phyloP scores from a whole-genome alignment of 2,113 vertebrate species.

The Periophthalmus modestus region DNA sequence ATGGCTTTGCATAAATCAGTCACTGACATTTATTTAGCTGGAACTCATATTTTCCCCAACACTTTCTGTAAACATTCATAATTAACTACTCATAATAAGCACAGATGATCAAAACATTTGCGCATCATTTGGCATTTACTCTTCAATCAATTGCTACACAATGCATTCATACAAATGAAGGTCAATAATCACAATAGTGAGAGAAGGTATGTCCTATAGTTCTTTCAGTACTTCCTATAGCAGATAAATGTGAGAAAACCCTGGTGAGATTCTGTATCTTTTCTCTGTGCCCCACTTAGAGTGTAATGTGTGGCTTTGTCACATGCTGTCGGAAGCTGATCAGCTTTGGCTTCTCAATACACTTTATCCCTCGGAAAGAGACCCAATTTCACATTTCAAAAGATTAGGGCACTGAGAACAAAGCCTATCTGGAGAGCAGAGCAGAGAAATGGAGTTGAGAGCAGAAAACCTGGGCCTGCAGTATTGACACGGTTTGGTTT shows the following conservation, averaged over 20 bases:
- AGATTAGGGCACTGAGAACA: conserved; percentile 68
- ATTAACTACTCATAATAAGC: conserved; percentile 4
- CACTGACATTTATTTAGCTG: conserved; percentile 1
- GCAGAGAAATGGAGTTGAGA: conserved; percentile 36
- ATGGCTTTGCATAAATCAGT: background rate
- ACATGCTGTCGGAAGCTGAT: conserved; percentile 63
- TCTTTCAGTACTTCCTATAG: conserved; percentile 30
- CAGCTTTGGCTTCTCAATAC: conserved; percentile 68
- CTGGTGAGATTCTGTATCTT: conserved; percentile 44
- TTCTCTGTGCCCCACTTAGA: conserved; percentile 65
- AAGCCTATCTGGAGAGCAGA: conserved; percentile 52
- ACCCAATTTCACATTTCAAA: conserved; percentile 68
- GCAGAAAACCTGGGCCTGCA: conserved; percentile 57
- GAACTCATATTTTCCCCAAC: background rate
- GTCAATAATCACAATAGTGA: conserved; percentile 24
- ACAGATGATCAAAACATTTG: background rate
- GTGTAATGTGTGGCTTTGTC: conserved; percentile 66
- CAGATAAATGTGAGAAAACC: conserved; percentile 41
- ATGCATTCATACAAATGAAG: conserved; percentile 25
- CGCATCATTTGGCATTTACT: conserved; percentile 3
- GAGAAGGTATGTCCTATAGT: conserved; percentile 24
- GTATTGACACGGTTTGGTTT: conserved; percentile 62
- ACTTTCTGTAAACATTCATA: conserved; percentile 1
- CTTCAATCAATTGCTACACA: background rate
- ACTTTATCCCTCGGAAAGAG: conserved; percentile 63